phyloP scores from a whole-genome alignment of 2,888 invertebrate species.

The Byasa hedistus region DNA sequence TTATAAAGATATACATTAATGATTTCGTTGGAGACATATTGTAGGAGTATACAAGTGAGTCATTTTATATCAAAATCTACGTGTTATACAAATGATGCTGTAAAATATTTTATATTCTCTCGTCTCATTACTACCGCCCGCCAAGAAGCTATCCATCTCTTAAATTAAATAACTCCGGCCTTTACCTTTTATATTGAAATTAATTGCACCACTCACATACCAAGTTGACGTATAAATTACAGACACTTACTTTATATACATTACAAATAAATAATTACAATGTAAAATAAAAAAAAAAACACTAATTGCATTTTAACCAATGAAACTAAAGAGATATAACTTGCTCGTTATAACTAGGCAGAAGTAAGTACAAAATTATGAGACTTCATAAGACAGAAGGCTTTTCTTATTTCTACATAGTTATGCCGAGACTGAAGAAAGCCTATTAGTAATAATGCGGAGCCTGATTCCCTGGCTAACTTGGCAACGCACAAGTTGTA shows the following conservation, averaged over 20 bases:
- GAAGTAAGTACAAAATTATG: no score
- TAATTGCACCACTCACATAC: slow-evolving; percentile 3
- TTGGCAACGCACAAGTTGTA: slow-evolving; percentile 1
- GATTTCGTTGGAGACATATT: no score
- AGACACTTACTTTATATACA: not conserved
- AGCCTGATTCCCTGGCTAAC: not conserved
- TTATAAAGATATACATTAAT: no score
- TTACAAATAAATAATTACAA: no score
- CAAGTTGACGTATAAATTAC: not conserved
- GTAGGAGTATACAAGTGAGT: not conserved
- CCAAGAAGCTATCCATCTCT: not conserved
- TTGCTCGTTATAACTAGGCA: no score
- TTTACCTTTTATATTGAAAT: slow-evolving; percentile 13
- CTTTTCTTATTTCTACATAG: no score
- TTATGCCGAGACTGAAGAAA: not conserved
- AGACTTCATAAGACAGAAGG: no score
- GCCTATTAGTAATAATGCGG: slow-evolving; percentile 7
- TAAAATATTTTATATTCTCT: slow-evolving; percentile 5
- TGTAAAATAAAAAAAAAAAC: no score
- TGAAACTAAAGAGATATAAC: no score
- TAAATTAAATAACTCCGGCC: slow-evolving; percentile 20
- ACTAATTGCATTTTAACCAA: no score
- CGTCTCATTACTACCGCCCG: slow-evolving; percentile 15
- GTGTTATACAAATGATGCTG: slow-evolving; percentile 6
- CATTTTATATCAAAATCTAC: slow-evolving; percentile 2